Evolutionary conservation across 64 coral and sea anemone genomes (phyloP).

Genomic region (Acropora yongei): DNA sequence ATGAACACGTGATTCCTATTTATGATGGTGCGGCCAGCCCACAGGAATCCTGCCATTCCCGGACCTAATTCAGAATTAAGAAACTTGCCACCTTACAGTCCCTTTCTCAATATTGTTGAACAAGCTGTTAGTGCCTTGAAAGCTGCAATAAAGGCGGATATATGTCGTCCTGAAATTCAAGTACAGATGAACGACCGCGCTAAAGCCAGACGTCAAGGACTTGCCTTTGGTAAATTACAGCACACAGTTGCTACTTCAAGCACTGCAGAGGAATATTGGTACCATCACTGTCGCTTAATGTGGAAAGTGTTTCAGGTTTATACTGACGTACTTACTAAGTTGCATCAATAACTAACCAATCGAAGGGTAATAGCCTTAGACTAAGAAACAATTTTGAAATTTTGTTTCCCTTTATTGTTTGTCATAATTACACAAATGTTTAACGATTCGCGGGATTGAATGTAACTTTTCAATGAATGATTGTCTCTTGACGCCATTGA

Average conservation of each 20-base stretch:
- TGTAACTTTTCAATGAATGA: constrained; percentile 77
- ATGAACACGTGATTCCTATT: too few species aligned
- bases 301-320: constrained; percentile 56
- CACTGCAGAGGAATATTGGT: constrained; percentile 41
- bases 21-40: too few species aligned
- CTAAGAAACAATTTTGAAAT: constrained; percentile 79
- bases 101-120: too few species aligned
- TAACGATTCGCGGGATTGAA: constrained; percentile 74
- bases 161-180: too few species aligned
- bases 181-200: too few species aligned
- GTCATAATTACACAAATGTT: constrained; percentile 78
- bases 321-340: constrained; percentile 66
- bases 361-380: constrained; percentile 81
- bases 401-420: constrained; percentile 78
- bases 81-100: too few species aligned
- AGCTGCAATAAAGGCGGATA: too few species aligned
- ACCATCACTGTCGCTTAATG: constrained; percentile 35
- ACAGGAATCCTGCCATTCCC: too few species aligned
- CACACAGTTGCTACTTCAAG: constrained; percentile 39
- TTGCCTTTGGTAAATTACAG: constrained; percentile 36
- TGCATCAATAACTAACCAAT: constrained; percentile 71
- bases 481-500: constrained; percentile 76
- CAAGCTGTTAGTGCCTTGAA: too few species aligned
- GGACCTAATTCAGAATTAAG: too few species aligned
- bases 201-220: too few species aligned